Evolutionary conservation across 53 echinoderm and acorn worm species (phyloP).

Genomic region (Patiria pectinifera): DNA sequence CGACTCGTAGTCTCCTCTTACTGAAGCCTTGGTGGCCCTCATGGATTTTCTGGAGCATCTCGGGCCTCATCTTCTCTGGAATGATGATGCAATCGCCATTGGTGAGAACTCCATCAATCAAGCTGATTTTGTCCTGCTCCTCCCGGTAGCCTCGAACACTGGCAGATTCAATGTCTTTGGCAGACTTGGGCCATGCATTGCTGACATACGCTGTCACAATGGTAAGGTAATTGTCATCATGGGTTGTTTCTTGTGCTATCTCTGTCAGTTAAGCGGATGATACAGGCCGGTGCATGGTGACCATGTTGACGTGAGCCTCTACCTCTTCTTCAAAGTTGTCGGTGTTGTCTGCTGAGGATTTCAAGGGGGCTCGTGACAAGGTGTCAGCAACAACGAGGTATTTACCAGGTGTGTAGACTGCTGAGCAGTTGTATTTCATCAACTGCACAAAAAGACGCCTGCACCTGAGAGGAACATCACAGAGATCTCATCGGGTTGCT

Average conservation of each 20-base stretch:
- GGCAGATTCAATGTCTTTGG: not conserved
- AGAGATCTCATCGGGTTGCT: too few relatives aligned
- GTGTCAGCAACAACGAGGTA: constrained; percentile 34
- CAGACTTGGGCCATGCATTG: constrained; percentile 57
- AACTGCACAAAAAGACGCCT: not conserved
- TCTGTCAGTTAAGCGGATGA: constrained; percentile 45
- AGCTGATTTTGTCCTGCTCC: constrained; percentile 46
- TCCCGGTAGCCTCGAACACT: constrained; percentile 40
- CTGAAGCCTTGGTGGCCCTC: constrained; percentile 59
- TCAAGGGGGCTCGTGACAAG: too few relatives aligned
- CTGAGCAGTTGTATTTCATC: too few relatives aligned
- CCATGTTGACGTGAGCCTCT: constrained; percentile 38
- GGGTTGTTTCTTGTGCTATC: constrained; percentile 24
- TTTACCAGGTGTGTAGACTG: constrained; percentile 43
- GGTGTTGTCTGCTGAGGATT: constrained; percentile 6
- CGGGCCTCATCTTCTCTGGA: constrained; percentile 24
- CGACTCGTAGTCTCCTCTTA: constrained; percentile 54
- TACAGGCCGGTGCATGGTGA: constrained; percentile 50
- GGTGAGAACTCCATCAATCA: constrained; percentile 54
- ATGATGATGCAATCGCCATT: constrained; percentile 54
- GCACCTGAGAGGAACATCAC: constrained; percentile 18
- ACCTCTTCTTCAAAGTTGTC: constrained; percentile 35
- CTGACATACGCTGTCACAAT: constrained; percentile 35
- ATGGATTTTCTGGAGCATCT: constrained; percentile 63
- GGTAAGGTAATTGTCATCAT: constrained; percentile 23